A percentile compares a stretch with the other conserved stretches of the same genome.
Evolutionary conservation across 2,113 vertebrate genomes (phyloP).

Genomic region (Laticauda laticaudata): DNA sequence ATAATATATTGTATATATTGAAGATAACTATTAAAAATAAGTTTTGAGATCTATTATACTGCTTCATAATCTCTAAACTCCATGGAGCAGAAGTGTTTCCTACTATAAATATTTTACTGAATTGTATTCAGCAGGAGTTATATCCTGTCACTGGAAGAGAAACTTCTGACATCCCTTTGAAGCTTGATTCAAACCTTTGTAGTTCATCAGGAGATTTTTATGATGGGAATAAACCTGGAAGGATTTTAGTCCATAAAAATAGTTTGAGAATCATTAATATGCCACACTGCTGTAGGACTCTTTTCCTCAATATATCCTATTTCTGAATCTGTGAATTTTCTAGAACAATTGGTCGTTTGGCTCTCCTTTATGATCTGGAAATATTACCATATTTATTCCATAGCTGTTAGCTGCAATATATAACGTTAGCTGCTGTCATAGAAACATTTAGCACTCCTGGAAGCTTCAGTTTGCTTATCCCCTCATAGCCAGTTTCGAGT

Average conservation of each 20-base stretch:
- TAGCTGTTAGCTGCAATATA: not conserved
- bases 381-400: not conserved
- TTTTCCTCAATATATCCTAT: not conserved
- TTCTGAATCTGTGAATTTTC: not conserved
- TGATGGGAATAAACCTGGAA: not conserved
- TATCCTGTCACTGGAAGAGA: not conserved
- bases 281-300: not conserved
- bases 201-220: not conserved
- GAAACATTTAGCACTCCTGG: not conserved
- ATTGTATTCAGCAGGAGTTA: not conserved
- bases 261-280: not conserved
- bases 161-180: not conserved
- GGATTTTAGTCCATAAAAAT: not conserved
- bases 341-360: not conserved
- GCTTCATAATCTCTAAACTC: not conserved
- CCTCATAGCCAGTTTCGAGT: not conserved
- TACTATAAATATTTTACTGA: not conserved
- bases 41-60: not conserved
- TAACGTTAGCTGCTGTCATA: not conserved
- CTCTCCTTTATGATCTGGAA: not conserved
- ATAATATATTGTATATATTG: not conserved
- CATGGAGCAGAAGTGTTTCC: not conserved
- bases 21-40: not conserved
- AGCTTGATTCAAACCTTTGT: not conserved
- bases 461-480: not conserved